Percentiles rank a stretch among this genome's conserved stretches.
Evolutionary conservation across 2,797 vertebrate species (phyloP).

Genomic region (Urosaurus nigricauda): DNA sequence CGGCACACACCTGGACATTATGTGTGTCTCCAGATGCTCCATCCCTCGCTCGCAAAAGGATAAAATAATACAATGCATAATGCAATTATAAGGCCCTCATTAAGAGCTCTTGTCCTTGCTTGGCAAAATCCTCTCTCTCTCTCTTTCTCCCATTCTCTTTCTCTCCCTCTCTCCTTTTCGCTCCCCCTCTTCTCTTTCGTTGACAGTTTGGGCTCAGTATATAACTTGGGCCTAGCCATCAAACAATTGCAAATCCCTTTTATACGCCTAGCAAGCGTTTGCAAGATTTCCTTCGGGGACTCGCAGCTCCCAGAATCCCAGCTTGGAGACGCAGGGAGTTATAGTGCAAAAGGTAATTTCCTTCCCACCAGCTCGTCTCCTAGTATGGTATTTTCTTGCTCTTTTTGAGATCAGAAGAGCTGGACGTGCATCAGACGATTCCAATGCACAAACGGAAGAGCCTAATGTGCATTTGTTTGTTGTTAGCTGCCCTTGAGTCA

Average conservation of each 20-base stretch:
- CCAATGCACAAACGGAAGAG: no score
- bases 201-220: not conserved
- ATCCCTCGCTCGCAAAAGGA: not conserved
- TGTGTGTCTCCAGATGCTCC: not conserved
- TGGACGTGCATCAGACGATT: no score
- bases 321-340: no score
- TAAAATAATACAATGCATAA: conserved; percentile 6
- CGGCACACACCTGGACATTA: conserved; percentile 3
- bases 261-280: rapidly evolving
- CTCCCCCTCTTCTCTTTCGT: not conserved
- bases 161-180: not conserved
- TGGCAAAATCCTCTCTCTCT: not conserved
- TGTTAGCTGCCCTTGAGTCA: no score
- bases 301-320: no score
- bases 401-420: no score
- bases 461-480: no score
- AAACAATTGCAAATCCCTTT: not conserved
- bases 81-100: conserved; percentile 15
- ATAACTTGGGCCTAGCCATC: not conserved
- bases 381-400: no score
- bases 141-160: not conserved
- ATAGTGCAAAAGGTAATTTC: no score
- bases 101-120: conserved; percentile 13
- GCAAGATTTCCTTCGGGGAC: no score
- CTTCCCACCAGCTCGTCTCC: no score